A percentile compares a stretch with the other conserved stretches of the same genome.
phyloP scores from a whole-genome alignment of 2,888 invertebrate genomes.

The Dynastes hyllus region DNA sequence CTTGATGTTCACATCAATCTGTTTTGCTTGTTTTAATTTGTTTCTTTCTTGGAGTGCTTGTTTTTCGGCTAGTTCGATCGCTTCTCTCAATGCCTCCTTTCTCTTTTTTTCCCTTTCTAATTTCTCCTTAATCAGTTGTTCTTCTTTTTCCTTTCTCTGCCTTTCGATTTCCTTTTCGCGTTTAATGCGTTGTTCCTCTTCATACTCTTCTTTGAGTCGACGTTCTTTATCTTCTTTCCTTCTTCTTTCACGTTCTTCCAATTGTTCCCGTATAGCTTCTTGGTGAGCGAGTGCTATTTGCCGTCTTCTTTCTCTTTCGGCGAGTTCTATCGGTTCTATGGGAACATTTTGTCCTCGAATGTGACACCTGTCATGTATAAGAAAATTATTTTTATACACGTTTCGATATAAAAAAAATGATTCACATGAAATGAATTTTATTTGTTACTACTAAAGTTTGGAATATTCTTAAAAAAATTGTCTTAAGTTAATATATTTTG shows the following conservation, averaged over 20 bases:
- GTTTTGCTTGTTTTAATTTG: conserved; percentile 65
- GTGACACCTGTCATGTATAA: conserved; percentile 74
- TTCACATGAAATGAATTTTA: neutral
- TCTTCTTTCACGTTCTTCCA: conserved; percentile 86
- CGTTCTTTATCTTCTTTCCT: conserved; percentile 85
- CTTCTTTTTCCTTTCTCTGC: conserved; percentile 82
- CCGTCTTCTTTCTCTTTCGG: conserved; percentile 87
- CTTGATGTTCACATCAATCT: conserved; percentile 68
- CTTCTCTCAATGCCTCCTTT: conserved; percentile 83
- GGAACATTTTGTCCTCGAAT: conserved; percentile 91
- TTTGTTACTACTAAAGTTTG: neutral
- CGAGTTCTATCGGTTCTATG: conserved; percentile 84
- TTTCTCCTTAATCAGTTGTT: conserved; percentile 78
- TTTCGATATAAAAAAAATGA: neutral
- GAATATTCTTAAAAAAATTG: no score
- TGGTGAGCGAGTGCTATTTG: conserved; percentile 91
- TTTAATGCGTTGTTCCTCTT: conserved; percentile 86
- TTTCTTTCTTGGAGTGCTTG: conserved; percentile 76
- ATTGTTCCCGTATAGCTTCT: conserved; percentile 87
- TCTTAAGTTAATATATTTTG: no score
- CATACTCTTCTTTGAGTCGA: conserved; percentile 83
- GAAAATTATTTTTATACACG: neutral
- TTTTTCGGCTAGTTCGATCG: conserved; percentile 81
- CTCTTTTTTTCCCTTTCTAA: conserved; percentile 82
- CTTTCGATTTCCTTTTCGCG: conserved; percentile 83